These are phyloP conservation scores for Drosophila kuntzei DNA, from an alignment of 2,888 invertebrate genomes.

Conservation along the genomic window DNA sequence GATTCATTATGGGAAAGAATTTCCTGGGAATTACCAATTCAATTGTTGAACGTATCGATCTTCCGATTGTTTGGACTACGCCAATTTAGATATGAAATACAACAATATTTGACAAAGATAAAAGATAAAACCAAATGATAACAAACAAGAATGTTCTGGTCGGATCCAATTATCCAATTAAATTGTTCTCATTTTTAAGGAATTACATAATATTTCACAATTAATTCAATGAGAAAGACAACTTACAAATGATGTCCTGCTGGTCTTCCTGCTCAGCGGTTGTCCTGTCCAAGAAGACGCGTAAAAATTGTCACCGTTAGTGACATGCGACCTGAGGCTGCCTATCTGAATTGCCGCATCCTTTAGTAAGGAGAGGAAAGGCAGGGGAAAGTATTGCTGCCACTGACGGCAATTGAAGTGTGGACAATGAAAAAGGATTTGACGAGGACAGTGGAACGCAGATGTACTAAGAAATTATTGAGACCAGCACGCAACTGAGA, in stretches of 20 bases:
- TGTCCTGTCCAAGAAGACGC: conserved; percentile 64
- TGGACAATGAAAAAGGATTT: conserved; percentile 55
- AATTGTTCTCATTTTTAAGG: background rate
- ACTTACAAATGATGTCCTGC: conserved; percentile 10
- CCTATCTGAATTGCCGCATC: background rate
- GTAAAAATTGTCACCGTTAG: conserved; percentile 77
- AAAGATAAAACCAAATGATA: background rate
- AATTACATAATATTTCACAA: background rate
- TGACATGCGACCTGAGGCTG: conserved; percentile 45
- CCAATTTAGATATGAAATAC: background rate
- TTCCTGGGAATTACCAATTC: background rate
- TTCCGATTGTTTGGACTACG: background rate
- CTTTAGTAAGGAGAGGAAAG: background rate
- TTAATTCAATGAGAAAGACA: background rate
- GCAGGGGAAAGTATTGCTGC: conserved; percentile 16
- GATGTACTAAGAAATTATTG: background rate
- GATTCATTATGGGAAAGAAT: background rate
- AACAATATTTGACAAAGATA: background rate
- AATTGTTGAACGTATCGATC: background rate
- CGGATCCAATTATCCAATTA: background rate
- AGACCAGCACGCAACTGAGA: background rate
- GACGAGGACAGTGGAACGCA: conserved; percentile 15
- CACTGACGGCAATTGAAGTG: conserved; percentile 59
- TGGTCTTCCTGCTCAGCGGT: conserved; percentile 59
- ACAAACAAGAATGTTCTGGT: background rate